Conservation (phyloP, 2,113 vertebrate species). For the Ovis canadensis region DNA sequence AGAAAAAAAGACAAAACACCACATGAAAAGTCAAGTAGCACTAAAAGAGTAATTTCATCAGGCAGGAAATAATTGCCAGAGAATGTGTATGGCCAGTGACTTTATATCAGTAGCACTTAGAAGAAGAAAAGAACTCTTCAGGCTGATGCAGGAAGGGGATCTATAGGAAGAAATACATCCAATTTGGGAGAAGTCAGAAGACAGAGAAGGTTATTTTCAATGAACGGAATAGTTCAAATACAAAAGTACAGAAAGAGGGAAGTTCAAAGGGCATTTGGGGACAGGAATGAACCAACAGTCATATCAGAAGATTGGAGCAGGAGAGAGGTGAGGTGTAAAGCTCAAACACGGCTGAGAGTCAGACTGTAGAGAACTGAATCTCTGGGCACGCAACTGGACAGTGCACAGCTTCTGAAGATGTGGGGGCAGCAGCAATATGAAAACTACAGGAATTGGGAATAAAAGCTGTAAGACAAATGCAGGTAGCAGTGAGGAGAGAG, state of each 20-base stretch:
- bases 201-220: not conserved
- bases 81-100: not conserved
- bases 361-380: not conserved
- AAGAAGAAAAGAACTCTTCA: not conserved
- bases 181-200: not conserved
- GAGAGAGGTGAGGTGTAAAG: not conserved
- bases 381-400: not conserved
- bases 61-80: not conserved
- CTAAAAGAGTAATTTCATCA: conserved; percentile 10
- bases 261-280: not conserved
- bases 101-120: not conserved
- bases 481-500: not conserved
- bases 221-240: not conserved
- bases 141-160: too few species aligned
- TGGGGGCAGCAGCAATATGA: not conserved
- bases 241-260: not conserved
- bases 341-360: not conserved
- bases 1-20: not conserved
- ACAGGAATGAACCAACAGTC: not conserved
- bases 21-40: not conserved
- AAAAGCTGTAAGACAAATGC: not conserved
- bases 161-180: not conserved
- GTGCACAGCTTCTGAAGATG: not conserved
- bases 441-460: not conserved
- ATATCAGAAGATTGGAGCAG: not conserved